phyloP scores from a whole-genome alignment of 2,888 invertebrate genomes.

The Hypsopygia costalis region DNA sequence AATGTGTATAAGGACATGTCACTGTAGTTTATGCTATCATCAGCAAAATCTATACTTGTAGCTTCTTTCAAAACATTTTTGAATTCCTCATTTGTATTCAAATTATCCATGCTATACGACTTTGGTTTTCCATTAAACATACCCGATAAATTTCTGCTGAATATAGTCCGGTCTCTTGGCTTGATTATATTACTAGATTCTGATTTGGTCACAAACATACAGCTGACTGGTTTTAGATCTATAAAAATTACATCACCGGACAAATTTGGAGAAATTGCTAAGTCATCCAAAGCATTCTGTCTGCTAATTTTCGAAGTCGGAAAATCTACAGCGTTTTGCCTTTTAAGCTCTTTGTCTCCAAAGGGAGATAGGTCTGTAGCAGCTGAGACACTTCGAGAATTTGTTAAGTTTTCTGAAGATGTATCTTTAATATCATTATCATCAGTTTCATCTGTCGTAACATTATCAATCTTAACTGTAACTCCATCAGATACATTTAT shows the following conservation, averaged over 20 bases:
- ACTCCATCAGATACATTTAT: slow-evolving; percentile 25
- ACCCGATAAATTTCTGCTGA: slow-evolving; percentile 46
- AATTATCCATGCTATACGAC: slow-evolving; percentile 63
- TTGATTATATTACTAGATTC: slow-evolving; percentile 33
- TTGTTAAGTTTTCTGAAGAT: slow-evolving; percentile 23
- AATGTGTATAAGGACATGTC: slow-evolving; percentile 53
- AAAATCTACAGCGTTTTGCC: slow-evolving; percentile 58
- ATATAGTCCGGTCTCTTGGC: slow-evolving; percentile 41
- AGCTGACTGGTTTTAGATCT: slow-evolving; percentile 26
- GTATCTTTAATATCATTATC: slow-evolving; percentile 32
- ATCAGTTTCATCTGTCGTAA: slow-evolving; percentile 61
- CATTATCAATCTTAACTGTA: slow-evolving; percentile 51
- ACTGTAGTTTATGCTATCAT: slow-evolving; percentile 37
- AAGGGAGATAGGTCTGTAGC: slow-evolving; percentile 38
- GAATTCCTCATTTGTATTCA: slow-evolving; percentile 44
- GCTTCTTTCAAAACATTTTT: slow-evolving; percentile 58
- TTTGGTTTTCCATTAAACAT: slow-evolving; percentile 68
- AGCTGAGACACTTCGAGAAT: slow-evolving; percentile 23
- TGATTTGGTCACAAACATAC: slow-evolving; percentile 37
- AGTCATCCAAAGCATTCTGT: slow-evolving; percentile 38
- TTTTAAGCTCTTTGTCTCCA: slow-evolving; percentile 45
- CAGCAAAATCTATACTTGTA: slow-evolving; percentile 61
- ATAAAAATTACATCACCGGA: slow-evolving; percentile 22
- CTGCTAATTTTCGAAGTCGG: slow-evolving; percentile 31
- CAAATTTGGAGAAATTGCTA: slow-evolving; percentile 23